Base-by-base conservation (phyloP, 2,113 vertebrate species). In the Megaleporinus macrocephalus region DNA sequence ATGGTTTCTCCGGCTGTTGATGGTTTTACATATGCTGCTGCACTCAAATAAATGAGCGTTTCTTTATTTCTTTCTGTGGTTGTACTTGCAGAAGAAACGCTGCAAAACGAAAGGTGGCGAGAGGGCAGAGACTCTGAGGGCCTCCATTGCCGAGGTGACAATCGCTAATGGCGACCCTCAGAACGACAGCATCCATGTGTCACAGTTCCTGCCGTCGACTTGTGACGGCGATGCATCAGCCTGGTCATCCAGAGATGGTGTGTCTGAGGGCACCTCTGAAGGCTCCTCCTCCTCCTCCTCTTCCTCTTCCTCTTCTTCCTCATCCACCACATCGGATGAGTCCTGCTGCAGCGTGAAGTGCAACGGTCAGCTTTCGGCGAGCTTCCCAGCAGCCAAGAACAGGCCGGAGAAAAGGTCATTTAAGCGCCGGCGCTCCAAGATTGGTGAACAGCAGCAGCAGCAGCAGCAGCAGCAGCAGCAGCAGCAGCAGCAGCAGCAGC, bases 361-460 rank as follows among this genome's bases (percentile, higher is more conserved):
- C 92, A 97, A 98, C 0, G 95, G 95, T 77, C 96, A 96, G 88
- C 61, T 24, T 83, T 93, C 93, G 57, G 57, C 61, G 85, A 75
- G 16, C 74, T 68, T 88, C 85, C 85, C 84, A 27, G 88, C 93
- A 79, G 89, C 95, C 85, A 96, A 94, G 91, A 93, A 94, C 91
- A 96, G 96, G 55, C 95, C 96, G 89, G 97, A 99, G 89, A 98
- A 96, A 90, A 95, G 96, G 80, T 95, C 95, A 73, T 83, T 94
- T 70, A 99, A 99, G 83, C 92, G 96, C 20, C 95, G 96, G 30
- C 93, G 93, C n/a, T 97, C 96, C 0, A 96, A 96, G 90, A 94
- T 96, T 80, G 93, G 94, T 0, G 96, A 98, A 87, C 95, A 96
- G 88, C 95, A 96, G 93, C 86, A 80, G 66, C 91, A 69, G 62